Evolutionary conservation across 2,888 invertebrate genomes (phyloP).

Genomic region (Pseudolycoriella hygida): DNA sequence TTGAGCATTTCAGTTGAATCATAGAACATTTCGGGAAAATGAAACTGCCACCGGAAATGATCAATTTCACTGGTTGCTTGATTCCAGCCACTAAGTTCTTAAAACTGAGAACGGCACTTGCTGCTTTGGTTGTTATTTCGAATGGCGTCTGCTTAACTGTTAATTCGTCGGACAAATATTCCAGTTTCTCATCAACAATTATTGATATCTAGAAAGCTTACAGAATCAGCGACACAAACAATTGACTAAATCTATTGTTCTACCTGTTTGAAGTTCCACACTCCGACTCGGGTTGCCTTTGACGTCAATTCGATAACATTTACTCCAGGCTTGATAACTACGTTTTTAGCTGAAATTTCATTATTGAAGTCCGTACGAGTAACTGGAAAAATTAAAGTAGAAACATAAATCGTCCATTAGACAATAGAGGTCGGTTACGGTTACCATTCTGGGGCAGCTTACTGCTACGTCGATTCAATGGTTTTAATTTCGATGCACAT

Average conservation of each 20-base stretch:
- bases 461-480: slow-evolving; percentile 46
- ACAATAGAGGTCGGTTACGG: background rate
- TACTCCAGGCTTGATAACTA: slow-evolving; percentile 41
- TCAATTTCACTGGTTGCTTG: slow-evolving; percentile 56
- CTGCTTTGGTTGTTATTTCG: slow-evolving; percentile 31
- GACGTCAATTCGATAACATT: slow-evolving; percentile 44
- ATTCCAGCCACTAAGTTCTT: slow-evolving; percentile 67
- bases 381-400: background rate
- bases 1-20: slow-evolving; percentile 24
- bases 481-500: slow-evolving; percentile 43
- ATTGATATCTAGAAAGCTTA: slow-evolving; percentile 16
- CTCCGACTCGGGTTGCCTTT: slow-evolving; percentile 44
- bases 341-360: slow-evolving; percentile 33
- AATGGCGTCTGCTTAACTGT: slow-evolving; percentile 25
- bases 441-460: slow-evolving; percentile 41
- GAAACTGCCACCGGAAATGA: slow-evolving; percentile 62
- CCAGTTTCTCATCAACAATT: slow-evolving; percentile 36
- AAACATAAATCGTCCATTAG: no score
- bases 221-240: background rate
- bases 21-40: slow-evolving; percentile 44
- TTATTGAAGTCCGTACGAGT: slow-evolving; percentile 45
- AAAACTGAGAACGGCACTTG: slow-evolving; percentile 33
- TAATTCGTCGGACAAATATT: slow-evolving; percentile 50
- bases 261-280: slow-evolving; percentile 53
- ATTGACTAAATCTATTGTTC: background rate